phyloP scores from a whole-genome alignment of 2,888 invertebrate species.

The Adelognathus sp. region DNA sequence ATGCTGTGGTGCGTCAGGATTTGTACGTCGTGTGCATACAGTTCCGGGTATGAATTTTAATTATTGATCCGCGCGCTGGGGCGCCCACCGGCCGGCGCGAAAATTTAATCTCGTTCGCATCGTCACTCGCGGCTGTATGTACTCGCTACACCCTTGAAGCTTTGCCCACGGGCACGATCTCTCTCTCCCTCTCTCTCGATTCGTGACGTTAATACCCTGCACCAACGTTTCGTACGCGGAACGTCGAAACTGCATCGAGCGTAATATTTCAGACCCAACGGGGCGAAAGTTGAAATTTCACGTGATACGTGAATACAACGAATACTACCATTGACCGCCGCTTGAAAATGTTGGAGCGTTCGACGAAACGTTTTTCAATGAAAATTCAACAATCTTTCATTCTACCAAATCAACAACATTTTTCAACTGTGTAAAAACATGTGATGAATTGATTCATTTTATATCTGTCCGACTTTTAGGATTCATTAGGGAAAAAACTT shows the following conservation, averaged over 20 bases:
- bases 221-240: background rate
- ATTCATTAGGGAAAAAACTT: too few relatives aligned
- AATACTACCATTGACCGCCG: too few relatives aligned
- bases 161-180: background rate
- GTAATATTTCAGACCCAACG: background rate
- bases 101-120: constrained; percentile 44
- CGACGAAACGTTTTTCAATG: too few relatives aligned
- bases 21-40: constrained; percentile 7
- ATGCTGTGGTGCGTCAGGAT: background rate
- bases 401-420: too few relatives aligned
- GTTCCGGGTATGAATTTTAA: constrained; percentile 50
- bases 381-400: too few relatives aligned
- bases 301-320: too few relatives aligned
- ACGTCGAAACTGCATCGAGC: background rate
- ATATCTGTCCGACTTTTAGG: too few relatives aligned
- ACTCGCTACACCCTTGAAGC: background rate
- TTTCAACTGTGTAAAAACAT: too few relatives aligned
- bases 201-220: background rate
- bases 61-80: constrained; percentile 50
- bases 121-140: background rate
- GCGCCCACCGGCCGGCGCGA: constrained; percentile 43
- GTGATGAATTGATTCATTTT: too few relatives aligned
- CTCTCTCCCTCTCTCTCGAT: background rate
- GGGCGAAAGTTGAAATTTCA: too few relatives aligned
- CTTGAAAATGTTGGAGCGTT: too few relatives aligned